A percentile compares a stretch with the other conserved stretches of the same genome.
Evolutionary conservation across 2,113 vertebrate genomes (phyloP).

Genomic region (Noctilio leporinus): DNA sequence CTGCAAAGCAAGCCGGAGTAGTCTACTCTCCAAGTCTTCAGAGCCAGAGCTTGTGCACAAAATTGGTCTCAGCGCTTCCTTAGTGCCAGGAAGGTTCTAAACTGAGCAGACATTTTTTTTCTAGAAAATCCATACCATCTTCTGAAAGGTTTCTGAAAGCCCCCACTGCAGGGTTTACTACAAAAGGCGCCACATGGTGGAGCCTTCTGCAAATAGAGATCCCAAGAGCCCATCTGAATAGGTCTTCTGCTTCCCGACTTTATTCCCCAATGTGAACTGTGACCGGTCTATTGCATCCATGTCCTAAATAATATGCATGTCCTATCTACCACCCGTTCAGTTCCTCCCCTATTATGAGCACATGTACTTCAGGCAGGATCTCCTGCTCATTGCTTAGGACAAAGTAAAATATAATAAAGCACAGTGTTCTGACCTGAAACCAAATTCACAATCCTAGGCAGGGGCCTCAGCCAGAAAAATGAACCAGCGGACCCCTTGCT

Average conservation of each 20-base stretch:
- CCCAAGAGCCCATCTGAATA: background rate
- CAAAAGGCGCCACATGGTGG: background rate
- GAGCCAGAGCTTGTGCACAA: background rate
- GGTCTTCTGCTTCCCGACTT: background rate
- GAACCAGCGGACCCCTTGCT: no score
- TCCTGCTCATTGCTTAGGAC: background rate
- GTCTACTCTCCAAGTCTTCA: background rate
- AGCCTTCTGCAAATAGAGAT: background rate
- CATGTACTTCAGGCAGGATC: background rate
- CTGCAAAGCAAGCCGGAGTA: background rate
- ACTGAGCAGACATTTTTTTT: background rate
- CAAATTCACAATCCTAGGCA: no score
- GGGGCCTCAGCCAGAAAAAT: no score
- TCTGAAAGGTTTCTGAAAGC: no score
- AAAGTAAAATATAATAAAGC: background rate
- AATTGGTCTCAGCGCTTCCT: background rate
- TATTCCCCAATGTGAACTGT: no score
- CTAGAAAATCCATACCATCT: background rate
- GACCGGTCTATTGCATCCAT: background rate
- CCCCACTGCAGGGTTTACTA: background rate
- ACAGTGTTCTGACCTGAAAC: background rate
- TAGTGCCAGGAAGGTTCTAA: background rate
- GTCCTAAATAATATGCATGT: background rate
- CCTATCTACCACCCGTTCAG: background rate
- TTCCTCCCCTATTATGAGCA: background rate